Evolutionary conservation across 2,113 vertebrate species (phyloP), one percentile per base, ranked within the genome.

Genomic region (Alethe diademata): DNA sequence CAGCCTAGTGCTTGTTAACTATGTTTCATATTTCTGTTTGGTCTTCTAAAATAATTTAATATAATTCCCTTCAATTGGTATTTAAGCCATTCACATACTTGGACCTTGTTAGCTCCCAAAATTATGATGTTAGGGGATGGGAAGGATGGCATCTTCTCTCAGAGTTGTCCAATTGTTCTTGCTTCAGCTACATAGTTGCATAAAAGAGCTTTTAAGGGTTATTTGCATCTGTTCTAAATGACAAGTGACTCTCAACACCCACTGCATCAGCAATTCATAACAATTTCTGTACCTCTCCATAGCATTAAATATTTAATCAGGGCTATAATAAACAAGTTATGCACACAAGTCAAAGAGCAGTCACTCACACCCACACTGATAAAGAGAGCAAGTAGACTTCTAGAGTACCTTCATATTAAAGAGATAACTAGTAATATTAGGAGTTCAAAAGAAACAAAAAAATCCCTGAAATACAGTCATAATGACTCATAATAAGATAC

Each of bases 301-400:
- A 84, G 23, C 43, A 51, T 57, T 80, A 67, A 89, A 93, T 86
- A 66, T 94, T 90, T 79, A 70, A 78, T 75, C 73, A 73, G 53
- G n/a, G 8, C 28, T 85, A 64, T 66, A 89, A 95, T 86, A 83
- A 96, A 93, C 81, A 96, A 84, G 57, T 88, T 94, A 91, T 69
- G 31, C 42, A 58, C 1, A 2, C 33, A 88, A 81, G 88, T 92
- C 91, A 75, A 82, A 95, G 71, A 66, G 53, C 50, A 92, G 67
- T 69, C 66, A 38, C 22, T 86, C 33, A 53, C 64, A 88, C 56
- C 64, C 73, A 65, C 51, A 29, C n/a, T 48, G 74, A 84, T 67
- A 93, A 57, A 78, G 48, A 56, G 19, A 78, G 11, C 35, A 93
- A 95, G 75, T 23, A 80, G 67, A 67, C 26, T 92, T 96, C 70